Base-by-base conservation (phyloP, 1,140 invertebrate genomes). In the Sitodiplosis mosellana region DNA sequence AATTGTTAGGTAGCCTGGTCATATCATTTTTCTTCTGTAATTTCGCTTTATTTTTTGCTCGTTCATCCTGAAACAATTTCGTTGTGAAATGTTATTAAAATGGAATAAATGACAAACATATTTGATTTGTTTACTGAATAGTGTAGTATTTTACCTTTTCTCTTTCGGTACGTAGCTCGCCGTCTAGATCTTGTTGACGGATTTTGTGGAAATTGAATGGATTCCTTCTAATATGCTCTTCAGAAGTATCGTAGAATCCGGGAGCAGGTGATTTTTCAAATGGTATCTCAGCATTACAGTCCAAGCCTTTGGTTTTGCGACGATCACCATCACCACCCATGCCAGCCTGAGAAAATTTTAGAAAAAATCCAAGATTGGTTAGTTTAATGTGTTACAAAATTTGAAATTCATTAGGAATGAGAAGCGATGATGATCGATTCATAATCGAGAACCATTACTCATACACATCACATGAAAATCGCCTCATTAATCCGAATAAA, bases 241-340 rank as follows among this genome's bases (percentile, higher is more conserved):
- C 80, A 0, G 87, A 79, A 0, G 91, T 95, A 60, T 97, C 91
- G 64, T 94, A 92, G 64, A 97, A 95, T 7, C 93, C 93, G 17
- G 77, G 51, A 0, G 89, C 81, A 7, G 93, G 91, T 47, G 77
- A 74, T 66, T 97, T 97, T 59, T 97, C 90, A 72, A 98, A 98
- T 1, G 94, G 92, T 56, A 99, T 89, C 69, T 99, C 96, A 0
- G 82, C 77, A 69, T 98, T 99, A 64, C 99, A 99, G 67, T 99
- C 91, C 10, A 99, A 85, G 6, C 90, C 85, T 12, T 64, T 64
- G 10, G 64, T 55, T 34, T 60, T 56, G 40, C 58, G 59, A 10
- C 61, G 54, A 41, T 60, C 62, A 0, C 62, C 61, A 44, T n/a
- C n/a, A n/a, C 60, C 60, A 15, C 62, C 80, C 56, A 99, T 98